A percentile compares a stretch with the other conserved stretches of the same genome.
Conservation (phyloP, 1,140 invertebrate genomes). For the Mya arenaria region DNA sequence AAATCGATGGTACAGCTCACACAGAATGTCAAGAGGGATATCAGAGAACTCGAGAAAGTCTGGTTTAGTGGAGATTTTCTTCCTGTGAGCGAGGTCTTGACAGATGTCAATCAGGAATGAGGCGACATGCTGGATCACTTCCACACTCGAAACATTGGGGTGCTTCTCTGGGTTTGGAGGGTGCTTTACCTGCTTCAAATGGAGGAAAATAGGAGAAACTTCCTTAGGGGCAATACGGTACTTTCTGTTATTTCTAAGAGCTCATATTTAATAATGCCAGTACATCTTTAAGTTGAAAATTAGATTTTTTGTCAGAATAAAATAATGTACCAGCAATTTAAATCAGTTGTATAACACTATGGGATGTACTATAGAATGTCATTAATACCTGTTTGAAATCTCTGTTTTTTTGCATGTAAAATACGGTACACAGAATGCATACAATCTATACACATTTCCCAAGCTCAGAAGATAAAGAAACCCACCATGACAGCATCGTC, state of each 20-base stretch:
- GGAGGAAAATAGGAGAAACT: too few relatives aligned
- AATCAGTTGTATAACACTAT: too few relatives aligned
- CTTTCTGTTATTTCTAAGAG: too few relatives aligned
- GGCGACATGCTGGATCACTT: constrained; percentile 65
- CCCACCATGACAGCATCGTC: constrained; percentile 65
- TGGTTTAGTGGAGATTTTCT: constrained; percentile 54
- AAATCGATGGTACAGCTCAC: constrained; percentile 71
- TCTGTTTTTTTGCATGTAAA: too few relatives aligned
- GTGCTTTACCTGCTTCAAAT: constrained; percentile 59
- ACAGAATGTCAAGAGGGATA: constrained; percentile 69
- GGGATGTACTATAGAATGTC: too few relatives aligned
- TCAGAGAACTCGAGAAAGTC: constrained; percentile 73
- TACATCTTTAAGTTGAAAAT: too few relatives aligned
- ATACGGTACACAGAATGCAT: not conserved
- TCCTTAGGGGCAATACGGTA: too few relatives aligned
- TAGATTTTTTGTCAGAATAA: too few relatives aligned
- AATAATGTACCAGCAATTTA: too few relatives aligned
- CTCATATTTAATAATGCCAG: too few relatives aligned
- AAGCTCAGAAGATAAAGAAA: not conserved
- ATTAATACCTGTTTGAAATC: too few relatives aligned
- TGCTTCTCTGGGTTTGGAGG: constrained; percentile 66
- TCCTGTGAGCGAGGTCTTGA: constrained; percentile 66
- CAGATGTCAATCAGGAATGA: constrained; percentile 71
- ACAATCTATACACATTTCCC: not conserved
- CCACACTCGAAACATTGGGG: constrained; percentile 53